phyloP scores from a whole-genome alignment of 2,113 vertebrate genomes.

The Erythrolamprus reginae region DNA sequence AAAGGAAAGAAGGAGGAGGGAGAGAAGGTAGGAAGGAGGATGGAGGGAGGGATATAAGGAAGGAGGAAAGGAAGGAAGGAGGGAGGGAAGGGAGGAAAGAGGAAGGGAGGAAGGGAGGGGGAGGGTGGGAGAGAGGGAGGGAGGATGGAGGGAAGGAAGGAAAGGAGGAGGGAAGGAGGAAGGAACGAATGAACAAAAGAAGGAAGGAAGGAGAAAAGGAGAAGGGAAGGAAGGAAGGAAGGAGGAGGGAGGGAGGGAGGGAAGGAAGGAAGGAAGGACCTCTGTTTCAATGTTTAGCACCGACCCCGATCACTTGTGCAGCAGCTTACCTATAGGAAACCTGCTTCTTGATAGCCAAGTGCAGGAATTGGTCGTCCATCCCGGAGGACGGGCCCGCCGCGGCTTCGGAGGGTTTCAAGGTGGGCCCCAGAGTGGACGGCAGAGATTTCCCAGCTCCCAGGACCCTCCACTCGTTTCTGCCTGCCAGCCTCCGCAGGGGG shows the following conservation, averaged over 20 bases:
- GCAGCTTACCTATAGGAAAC: constrained; percentile 88
- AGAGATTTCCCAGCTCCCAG: background rate
- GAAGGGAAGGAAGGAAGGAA: background rate
- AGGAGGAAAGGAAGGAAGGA: background rate
- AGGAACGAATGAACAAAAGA: too few relatives aligned
- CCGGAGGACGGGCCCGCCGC: background rate
- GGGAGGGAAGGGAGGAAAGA: too few relatives aligned
- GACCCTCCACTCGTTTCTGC: background rate
- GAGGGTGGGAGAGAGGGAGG: background rate
- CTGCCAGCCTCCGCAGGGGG: background rate
- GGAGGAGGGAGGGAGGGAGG: background rate
- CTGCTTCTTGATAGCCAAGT: constrained; percentile 83
- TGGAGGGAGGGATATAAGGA: too few relatives aligned
- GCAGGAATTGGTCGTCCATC: constrained; percentile 72
- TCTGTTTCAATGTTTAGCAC: background rate
- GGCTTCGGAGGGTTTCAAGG: background rate
- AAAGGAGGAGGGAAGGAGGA: too few relatives aligned
- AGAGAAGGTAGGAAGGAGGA: too few relatives aligned
- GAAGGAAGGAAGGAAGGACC: background rate
- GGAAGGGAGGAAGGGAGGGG: background rate
- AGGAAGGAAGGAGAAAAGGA: too few relatives aligned
- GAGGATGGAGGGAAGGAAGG: too few relatives aligned
- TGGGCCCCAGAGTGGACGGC: accelerated
- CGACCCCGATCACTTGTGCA: background rate
- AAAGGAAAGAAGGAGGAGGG: background rate